phyloP scores from a whole-genome alignment of 2,888 invertebrate genomes.

The Seira ritae region DNA sequence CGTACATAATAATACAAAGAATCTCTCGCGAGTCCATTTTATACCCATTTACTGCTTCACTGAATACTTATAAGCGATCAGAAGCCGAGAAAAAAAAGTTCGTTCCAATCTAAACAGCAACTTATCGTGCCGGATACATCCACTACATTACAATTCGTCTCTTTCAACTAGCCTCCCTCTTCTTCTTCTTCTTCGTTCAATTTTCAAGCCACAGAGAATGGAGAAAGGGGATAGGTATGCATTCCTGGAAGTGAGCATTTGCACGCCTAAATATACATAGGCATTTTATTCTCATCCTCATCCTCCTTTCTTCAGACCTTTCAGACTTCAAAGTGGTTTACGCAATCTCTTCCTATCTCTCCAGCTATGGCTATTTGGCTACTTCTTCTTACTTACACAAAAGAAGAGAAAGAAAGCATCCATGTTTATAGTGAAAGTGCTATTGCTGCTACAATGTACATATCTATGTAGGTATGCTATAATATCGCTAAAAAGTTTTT shows the following conservation, averaged over 20 bases:
- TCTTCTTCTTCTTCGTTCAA: constrained; percentile 18
- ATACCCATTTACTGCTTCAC: constrained; percentile 65
- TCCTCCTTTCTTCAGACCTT: too few species aligned
- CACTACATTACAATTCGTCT: constrained; percentile 60
- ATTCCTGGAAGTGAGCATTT: constrained; percentile 24
- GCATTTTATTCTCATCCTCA: too few species aligned
- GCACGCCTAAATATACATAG: constrained; percentile 17
- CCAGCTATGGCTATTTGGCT: too few species aligned
- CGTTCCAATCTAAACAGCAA: constrained; percentile 64
- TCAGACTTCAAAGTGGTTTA: background rate
- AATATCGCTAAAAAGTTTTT: constrained; percentile 7
- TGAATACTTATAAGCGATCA: constrained; percentile 59
- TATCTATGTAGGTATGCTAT: background rate
- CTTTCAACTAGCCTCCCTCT: constrained; percentile 38
- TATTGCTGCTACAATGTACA: too few species aligned
- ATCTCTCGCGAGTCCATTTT: constrained; percentile 7
- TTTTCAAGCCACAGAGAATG: too few species aligned
- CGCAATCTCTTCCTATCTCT: background rate
- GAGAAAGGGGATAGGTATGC: too few species aligned
- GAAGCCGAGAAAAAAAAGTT: constrained; percentile 31
- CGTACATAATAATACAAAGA: background rate
- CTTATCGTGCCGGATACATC: constrained; percentile 59
- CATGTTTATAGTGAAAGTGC: background rate
- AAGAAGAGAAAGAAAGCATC: background rate
- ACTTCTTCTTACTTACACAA: background rate